These are phyloP conservation scores for Acanthurus lineatus DNA, from an alignment of 2,797 vertebrate genomes.

Conservation along the genomic window DNA sequence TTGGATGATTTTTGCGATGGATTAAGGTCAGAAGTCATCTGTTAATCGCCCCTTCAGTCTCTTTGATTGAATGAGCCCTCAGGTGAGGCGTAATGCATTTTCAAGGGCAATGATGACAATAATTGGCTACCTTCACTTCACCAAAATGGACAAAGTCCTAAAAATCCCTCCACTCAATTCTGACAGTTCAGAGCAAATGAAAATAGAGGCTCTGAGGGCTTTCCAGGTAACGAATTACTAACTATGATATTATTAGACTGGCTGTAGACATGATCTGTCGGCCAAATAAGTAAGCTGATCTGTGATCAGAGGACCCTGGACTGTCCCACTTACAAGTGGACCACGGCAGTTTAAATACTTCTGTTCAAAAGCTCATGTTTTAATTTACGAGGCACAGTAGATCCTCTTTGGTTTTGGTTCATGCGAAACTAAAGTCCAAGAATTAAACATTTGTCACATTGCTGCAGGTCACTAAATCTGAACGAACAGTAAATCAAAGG, in stretches of 20 bases:
- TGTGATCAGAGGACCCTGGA: slow-evolving; percentile 40
- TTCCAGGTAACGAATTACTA: slow-evolving; percentile 70
- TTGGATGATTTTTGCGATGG: slow-evolving; percentile 58
- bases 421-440: not conserved
- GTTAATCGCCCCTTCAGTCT: slow-evolving; percentile 75
- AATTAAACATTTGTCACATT: not conserved
- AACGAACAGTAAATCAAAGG: not conserved
- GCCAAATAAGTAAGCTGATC: slow-evolving; percentile 54
- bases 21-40: slow-evolving; percentile 72
- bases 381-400: not conserved
- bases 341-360: slow-evolving; percentile 6
- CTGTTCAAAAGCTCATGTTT: not conserved
- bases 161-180: slow-evolving; percentile 77
- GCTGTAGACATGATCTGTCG: slow-evolving; percentile 59
- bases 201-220: slow-evolving; percentile 69
- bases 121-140: slow-evolving; percentile 83
- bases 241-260: slow-evolving; percentile 68
- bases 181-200: slow-evolving; percentile 77
- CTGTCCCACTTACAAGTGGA: slow-evolving; percentile 5
- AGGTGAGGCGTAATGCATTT: slow-evolving; percentile 84
- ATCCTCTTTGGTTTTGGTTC: not conserved
- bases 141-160: slow-evolving; percentile 72
- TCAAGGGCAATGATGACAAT: slow-evolving; percentile 83
- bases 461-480: not conserved
- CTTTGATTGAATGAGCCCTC: slow-evolving; percentile 84